Evolutionary conservation across 1,140 invertebrate species (phyloP), one percentile per base, ranked within the genome.

Genomic region (Reticulitermes speratus): DNA sequence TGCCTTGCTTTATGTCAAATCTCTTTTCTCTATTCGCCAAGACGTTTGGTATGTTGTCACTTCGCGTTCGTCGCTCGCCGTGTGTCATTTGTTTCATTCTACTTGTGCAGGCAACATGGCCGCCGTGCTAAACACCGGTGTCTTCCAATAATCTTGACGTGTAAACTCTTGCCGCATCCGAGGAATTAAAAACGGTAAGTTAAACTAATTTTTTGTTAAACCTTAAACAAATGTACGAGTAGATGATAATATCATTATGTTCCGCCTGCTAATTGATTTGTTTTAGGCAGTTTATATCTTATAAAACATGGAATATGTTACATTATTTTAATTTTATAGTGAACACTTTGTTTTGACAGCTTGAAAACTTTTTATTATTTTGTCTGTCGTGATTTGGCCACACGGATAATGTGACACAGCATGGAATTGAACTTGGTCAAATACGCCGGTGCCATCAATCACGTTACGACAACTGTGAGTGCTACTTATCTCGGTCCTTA

Each of bases 31-130:
- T 30, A 55, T 65, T 75, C 30, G 85, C 85, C 38, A 25, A 44
- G 59, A 44, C n/a, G 75, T 25, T 45, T n/a, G 44, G 44, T 32
- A 44, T 75, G 32, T 59, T 44, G 55, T n/a, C 52, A 30, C 85
- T 45, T 44, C 45, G 69, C 82, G 69, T 75, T 82, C 85, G 45
- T 69, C 85, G 65, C 65, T 75, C 65, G 65, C 75, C 44, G 85
- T 81, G 52, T 86, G 85, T 86, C 85, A 30, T 82, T 86, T 86
- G 85, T 86, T 86, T 86, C 75, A 75, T 86, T 86, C 85, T 75
- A 86, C 85, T 75, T 65, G 85, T 82, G 85, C 69, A 59, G 75
- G 32, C 55, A 86, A 86, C 85, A 86, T 86, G 85, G 85, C 85
- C 85, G 85, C 44, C 65, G 85, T 52, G 30, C 85, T 30, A 75